These are phyloP conservation scores for Brachionus rotundiformis DNA, from an alignment of 1,140 invertebrate species.

Conservation along the genomic window DNA sequence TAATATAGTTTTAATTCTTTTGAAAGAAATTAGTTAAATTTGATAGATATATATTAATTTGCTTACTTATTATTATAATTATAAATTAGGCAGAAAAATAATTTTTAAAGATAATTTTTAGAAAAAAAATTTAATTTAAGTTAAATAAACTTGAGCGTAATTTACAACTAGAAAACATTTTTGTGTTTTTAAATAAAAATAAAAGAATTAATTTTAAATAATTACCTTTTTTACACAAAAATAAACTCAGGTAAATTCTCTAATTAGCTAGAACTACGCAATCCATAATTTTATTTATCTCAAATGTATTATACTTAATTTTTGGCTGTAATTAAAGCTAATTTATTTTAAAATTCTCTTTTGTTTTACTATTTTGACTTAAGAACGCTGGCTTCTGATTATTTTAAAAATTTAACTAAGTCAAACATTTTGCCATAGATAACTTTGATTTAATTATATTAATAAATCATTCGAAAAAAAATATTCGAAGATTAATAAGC, in stretches of 20 bases:
- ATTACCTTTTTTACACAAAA: slow-evolving; percentile 1
- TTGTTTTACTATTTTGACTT: too few relatives aligned
- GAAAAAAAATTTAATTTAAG: not conserved
- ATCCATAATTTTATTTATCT: not conserved
- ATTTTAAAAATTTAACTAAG: too few relatives aligned
- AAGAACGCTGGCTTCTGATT: too few relatives aligned
- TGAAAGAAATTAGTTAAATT: not conserved
- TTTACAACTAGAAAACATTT: not conserved
- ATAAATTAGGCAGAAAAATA: not conserved
- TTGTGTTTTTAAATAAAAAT: slow-evolving; percentile 5
- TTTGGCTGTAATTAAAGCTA: not conserved
- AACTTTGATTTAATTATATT: too few relatives aligned
- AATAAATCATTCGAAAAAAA: too few relatives aligned
- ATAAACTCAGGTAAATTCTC: not conserved
- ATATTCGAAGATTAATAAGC: too few relatives aligned
- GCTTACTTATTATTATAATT: not conserved
- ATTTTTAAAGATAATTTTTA: not conserved
- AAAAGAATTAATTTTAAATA: not conserved
- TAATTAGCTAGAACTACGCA: not conserved
- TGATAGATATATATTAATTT: not conserved
- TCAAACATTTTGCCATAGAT: too few relatives aligned
- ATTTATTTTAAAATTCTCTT: too few relatives aligned
- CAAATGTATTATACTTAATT: not conserved
- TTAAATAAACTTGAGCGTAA: not conserved
- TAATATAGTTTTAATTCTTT: not conserved